Conservation (phyloP, 2,888 invertebrate species). For the Phrixothrix hirtus region DNA sequence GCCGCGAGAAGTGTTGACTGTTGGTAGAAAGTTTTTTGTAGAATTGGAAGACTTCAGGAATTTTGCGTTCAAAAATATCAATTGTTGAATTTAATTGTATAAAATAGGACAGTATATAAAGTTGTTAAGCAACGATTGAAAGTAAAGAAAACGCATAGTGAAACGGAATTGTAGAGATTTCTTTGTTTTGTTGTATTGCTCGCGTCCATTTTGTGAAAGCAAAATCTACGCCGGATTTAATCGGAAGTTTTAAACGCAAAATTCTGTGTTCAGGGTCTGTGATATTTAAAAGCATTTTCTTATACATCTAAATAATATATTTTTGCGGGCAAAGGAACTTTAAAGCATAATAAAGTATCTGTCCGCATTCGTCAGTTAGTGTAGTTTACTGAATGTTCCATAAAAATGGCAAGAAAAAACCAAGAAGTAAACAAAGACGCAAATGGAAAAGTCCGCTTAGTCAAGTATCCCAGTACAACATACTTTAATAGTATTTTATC, state of each 20-base stretch:
- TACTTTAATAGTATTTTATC: constrained; percentile 34
- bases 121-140: constrained; percentile 16
- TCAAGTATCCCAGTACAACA: constrained; percentile 34
- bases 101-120: constrained; percentile 13
- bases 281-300: constrained; percentile 46
- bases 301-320: constrained; percentile 23
- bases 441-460: constrained; percentile 27
- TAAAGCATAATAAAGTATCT: constrained; percentile 18
- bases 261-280: constrained; percentile 50
- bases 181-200: constrained; percentile 51
- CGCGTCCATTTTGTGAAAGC: constrained; percentile 55
- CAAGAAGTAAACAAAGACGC: constrained; percentile 40
- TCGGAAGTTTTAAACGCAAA: constrained; percentile 47
- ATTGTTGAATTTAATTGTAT: constrained; percentile 33
- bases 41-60: constrained; percentile 33
- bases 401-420: constrained; percentile 49
- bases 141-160: constrained; percentile 39
- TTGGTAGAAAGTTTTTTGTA: constrained; percentile 5
- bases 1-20: constrained; percentile 7
- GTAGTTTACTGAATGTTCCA: constrained; percentile 22
- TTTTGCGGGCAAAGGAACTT: constrained; percentile 28
- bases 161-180: constrained; percentile 34
- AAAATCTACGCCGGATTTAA: constrained; percentile 44
- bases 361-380: constrained; percentile 23
- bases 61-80: constrained; percentile 48